Evolutionary conservation across 2,888 invertebrate genomes (phyloP).

Genomic region (Hyles lineata): DNA sequence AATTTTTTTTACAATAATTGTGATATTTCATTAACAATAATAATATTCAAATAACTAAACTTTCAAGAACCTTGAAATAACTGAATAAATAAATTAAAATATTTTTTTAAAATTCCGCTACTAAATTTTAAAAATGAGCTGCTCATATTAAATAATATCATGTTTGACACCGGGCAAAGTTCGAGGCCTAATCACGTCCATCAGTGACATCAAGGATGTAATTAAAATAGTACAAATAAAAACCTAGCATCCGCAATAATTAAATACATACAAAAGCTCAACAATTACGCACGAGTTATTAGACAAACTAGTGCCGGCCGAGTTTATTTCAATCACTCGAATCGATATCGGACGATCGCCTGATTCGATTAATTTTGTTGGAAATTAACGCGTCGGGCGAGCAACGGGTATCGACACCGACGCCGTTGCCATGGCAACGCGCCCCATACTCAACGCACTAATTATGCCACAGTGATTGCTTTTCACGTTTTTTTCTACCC

Average conservation of each 20-base stretch:
- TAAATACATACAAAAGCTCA: constrained; percentile 26
- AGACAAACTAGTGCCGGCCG: constrained; percentile 47
- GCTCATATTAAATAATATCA: not conserved
- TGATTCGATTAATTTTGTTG: constrained; percentile 82
- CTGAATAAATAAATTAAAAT: too few relatives aligned
- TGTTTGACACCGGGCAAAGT: not conserved
- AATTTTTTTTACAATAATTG: too few relatives aligned
- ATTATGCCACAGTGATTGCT: constrained; percentile 85
- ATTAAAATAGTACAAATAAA: constrained; percentile 19
- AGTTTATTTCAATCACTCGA: constrained; percentile 61
- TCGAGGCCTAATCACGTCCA: not conserved
- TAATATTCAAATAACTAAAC: too few relatives aligned
- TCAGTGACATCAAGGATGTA: constrained; percentile 30
- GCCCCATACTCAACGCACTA: constrained; percentile 84
- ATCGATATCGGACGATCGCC: constrained; percentile 72
- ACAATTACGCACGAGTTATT: constrained; percentile 21
- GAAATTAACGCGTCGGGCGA: constrained; percentile 80
- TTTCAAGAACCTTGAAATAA: too few relatives aligned
- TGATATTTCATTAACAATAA: too few relatives aligned
- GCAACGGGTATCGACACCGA: constrained; percentile 77
- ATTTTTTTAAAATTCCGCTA: too few relatives aligned
- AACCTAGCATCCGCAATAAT: constrained; percentile 20
- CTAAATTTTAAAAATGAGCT: too few relatives aligned
- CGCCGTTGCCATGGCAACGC: constrained; percentile 78
- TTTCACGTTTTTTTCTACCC: constrained; percentile 82